These are phyloP conservation scores for Dromius quadrimaculatus DNA, from an alignment of 2,888 invertebrate genomes.

Conservation along the genomic window DNA sequence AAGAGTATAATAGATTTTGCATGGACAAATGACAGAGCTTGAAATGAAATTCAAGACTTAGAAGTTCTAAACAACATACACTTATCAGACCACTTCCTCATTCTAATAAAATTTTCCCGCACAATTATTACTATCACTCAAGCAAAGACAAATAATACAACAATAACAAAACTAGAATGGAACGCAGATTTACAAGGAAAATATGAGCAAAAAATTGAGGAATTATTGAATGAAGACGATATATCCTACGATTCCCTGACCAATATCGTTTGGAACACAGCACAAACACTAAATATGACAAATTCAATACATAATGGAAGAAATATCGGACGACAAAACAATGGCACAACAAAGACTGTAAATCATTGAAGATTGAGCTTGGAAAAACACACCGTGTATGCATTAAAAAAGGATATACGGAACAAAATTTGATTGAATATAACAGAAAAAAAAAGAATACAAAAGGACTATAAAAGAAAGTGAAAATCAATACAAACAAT, in stretches of 20 bases:
- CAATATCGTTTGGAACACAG: neutral
- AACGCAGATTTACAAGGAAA: neutral
- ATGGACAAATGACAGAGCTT: neutral
- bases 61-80: neutral
- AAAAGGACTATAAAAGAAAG: too few relatives aligned
- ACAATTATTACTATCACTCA: too few relatives aligned
- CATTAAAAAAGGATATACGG: neutral
- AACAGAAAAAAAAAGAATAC: neutral
- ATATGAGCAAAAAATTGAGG: neutral
- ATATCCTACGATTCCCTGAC: neutral
- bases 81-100: too few relatives aligned
- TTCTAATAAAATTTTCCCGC: too few relatives aligned
- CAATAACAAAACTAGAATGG: neutral
- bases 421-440: neutral
- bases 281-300: neutral
- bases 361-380: neutral
- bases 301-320: neutral
- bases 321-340: neutral
- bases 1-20: neutral
- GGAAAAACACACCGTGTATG: neutral
- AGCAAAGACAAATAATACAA: neutral
- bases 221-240: neutral
- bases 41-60: neutral
- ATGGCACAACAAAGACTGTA: neutral
- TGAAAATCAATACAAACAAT: too few relatives aligned